Evolutionary conservation across 30 jellyfish, hydroid and myxozoan species (phyloP), one percentile per base, ranked within the genome.

Genomic region (Aurelia sp.): DNA sequence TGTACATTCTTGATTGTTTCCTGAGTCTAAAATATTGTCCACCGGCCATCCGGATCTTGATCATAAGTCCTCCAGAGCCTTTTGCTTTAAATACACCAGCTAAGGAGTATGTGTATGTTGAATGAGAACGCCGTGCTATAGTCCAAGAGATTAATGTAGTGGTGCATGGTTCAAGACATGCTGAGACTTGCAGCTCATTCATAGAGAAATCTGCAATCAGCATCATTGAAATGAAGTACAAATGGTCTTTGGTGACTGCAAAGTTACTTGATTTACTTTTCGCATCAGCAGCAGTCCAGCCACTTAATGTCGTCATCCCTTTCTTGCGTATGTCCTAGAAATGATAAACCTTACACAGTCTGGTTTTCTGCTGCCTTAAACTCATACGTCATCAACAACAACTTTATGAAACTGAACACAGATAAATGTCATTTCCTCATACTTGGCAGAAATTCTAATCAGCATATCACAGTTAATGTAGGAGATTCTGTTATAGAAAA

Each of bases 31-130:
- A 15, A 10, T 20, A 17, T 16, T 27, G 22, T 15, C 20, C 74
- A 3, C 8, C 58, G 24, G 33, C 74, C 10, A 69, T 38, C 52
- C 71, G 62, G 51, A 53, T 6, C 53, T 51, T 58, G 35, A 65
- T 5, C 3, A 60, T 13, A 50, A 76, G 62, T 41, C 6, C 16
- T 3, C 87, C 87, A 13, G 58, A 12, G 50, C 3, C 31, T 11
- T 38, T 50, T 19, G 91, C 50, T 62, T 65, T 81, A n/a, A 66
- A 67, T 55, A 81, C 63, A n/a, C 84, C 84, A 15, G 84, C 18
- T 5, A 68, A 50, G 11, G 76, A 17, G 53, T 81, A 67, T 1
- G 67, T 81, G 59, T 74, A 66, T 12, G 22, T 41, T 11, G 83
- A 68, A 1, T 17, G 20, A 22, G 91, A 7, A 31, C 38, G 79